Evolutionary conservation across 2,888 invertebrate genomes (phyloP), one percentile per base, ranked within the genome.

Genomic region (Eupithecia insigniata): DNA sequence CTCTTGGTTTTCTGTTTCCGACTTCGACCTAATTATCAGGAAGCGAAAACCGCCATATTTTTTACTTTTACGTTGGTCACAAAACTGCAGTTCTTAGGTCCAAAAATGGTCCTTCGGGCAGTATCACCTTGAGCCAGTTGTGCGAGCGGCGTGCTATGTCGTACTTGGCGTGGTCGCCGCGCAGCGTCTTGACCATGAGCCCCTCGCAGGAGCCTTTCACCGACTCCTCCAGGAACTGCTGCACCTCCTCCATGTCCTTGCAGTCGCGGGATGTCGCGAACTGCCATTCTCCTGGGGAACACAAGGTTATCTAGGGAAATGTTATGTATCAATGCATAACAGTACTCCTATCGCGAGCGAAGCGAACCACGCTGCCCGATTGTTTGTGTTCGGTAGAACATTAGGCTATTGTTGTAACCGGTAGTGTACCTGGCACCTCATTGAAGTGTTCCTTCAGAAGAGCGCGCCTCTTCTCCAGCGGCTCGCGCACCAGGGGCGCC

Each of bases 131-230:
- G 51, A 99, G 93, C 99, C 99, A 99, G 90, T 98, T 99, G 78
- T 96, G 96, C 0, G 98, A 98, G 55, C 99, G 94, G 82, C 99
- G 97, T 0, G 99, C 99, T 81, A 99, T 99, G 95, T 99, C 99
- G 90, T 99, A 99, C 0, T 97, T 0, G 99, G 98, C 83, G 97
- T 97, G 5, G 90, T 89, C 39, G 96, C 96, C 80, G 96, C 96
- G n/a, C 67, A 99, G 92, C 0, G 99, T 98, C 95, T 99, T 99
- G 10, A 99, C 98, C 99, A 99, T 99, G 71, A 99, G 95, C 1
- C 99, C 99, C 94, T 99, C 99, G 92, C 99, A 99, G 86, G 99
- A 98, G 69, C 97, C 98, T 95, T 85, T 76, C 70, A 99, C 96
- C 6, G 99, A 97, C 85, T 98, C 98, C 70, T 99, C 99, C 70